Conservation (phyloP, 2,888 invertebrate genomes). For the Drosophila antonietae region DNA sequence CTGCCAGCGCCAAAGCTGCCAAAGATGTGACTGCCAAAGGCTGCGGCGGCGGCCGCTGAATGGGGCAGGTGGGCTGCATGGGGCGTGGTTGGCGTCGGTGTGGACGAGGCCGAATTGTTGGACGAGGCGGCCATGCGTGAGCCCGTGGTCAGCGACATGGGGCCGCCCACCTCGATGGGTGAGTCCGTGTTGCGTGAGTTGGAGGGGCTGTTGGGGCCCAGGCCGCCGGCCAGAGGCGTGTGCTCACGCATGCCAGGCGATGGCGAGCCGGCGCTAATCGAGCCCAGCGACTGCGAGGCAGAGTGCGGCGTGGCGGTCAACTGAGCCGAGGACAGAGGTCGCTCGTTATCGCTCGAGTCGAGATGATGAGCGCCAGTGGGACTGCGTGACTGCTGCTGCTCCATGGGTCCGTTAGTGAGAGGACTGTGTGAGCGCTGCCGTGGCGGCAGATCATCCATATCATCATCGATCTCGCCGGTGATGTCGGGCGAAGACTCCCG, state of each 20-base stretch:
- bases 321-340: constrained; percentile 84
- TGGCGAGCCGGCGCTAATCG: constrained; percentile 85
- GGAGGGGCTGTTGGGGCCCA: constrained; percentile 85
- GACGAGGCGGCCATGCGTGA: constrained; percentile 64
- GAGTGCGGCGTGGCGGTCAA: constrained; percentile 82
- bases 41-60: constrained; percentile 86
- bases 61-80: constrained; percentile 76
- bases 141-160: constrained; percentile 83
- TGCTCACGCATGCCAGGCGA: constrained; percentile 82
- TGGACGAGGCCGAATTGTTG: constrained; percentile 72
- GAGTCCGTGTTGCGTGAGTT: constrained; percentile 87
- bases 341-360: constrained; percentile 83
- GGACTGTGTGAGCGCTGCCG: constrained; percentile 82
- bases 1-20: constrained; percentile 85
- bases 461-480: constrained; percentile 85
- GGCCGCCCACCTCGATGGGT: constrained; percentile 86
- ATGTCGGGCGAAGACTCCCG: constrained; percentile 85
- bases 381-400: constrained; percentile 78
- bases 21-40: constrained; percentile 88
- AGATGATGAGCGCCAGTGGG: constrained; percentile 73
- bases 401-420: constrained; percentile 73
- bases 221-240: constrained; percentile 82
- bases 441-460: constrained; percentile 75
- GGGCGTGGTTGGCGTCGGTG: constrained; percentile 76
- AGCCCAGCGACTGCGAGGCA: constrained; percentile 85